These are phyloP conservation scores for Julus scanicus DNA, from an alignment of 2,888 invertebrate genomes.

Conservation along the genomic window DNA sequence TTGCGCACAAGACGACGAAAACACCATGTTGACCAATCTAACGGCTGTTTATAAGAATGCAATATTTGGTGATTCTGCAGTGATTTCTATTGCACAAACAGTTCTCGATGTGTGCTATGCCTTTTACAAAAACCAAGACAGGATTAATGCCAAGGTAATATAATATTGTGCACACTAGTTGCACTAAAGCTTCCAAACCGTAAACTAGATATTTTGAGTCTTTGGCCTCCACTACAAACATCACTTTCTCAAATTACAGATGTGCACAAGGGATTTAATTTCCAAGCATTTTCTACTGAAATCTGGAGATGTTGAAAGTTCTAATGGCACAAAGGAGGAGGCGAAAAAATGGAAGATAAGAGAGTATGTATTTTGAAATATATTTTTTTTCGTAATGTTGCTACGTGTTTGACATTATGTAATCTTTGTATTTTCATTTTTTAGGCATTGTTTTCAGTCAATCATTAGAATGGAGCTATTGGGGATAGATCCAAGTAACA, in stretches of 20 bases:
- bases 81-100: background rate
- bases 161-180: background rate
- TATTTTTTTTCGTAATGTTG: background rate
- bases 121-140: background rate
- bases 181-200: too few relatives aligned
- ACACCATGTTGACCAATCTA: background rate
- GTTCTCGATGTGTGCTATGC: constrained; percentile 2
- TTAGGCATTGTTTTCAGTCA: constrained; percentile 46
- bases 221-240: too few relatives aligned
- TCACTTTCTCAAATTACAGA: constrained; percentile 40
- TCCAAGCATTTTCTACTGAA: background rate
- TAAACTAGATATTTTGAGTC: too few relatives aligned
- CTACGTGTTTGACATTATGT: background rate
- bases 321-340: background rate
- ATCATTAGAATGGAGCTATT: constrained; percentile 48
- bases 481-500: constrained; percentile 27
- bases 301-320: constrained; percentile 46
- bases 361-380: constrained; percentile 48
- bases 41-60: background rate
- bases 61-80: background rate
- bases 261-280: constrained; percentile 32
- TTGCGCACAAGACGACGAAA: background rate
- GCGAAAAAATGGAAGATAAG: constrained; percentile 17
- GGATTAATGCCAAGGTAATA: constrained; percentile 19
- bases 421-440: constrained; percentile 34